phyloP scores from a whole-genome alignment of 2,888 invertebrate species.

The Osmoderma eremita region DNA sequence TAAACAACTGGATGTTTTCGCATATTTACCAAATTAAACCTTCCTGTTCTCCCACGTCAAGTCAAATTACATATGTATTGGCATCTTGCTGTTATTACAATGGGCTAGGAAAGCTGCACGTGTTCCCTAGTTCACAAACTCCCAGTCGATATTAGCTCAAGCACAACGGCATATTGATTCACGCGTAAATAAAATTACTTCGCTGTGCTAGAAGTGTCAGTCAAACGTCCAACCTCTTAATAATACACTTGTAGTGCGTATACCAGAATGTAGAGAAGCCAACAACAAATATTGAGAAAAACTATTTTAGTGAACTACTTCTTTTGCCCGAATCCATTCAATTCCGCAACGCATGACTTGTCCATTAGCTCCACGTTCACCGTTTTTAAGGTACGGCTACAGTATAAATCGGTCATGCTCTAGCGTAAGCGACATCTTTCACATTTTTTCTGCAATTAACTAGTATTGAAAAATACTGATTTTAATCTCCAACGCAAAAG shows the following conservation, averaged over 20 bases:
- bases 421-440: too few relatives aligned
- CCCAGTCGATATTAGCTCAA: not conserved
- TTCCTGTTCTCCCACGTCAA: conserved; percentile 1
- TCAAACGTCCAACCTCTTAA: not conserved
- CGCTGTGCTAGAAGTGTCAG: conserved; percentile 23
- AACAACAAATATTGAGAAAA: too few relatives aligned
- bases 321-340: too few relatives aligned
- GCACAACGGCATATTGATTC: conserved; percentile 14
- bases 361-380: too few relatives aligned
- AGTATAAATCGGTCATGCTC: too few relatives aligned
- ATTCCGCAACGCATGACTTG: too few relatives aligned
- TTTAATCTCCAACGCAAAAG: too few relatives aligned
- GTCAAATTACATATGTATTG: conserved; percentile 9
- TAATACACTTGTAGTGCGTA: not conserved
- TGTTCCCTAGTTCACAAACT: conserved; percentile 18
- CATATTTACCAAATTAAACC: conserved; percentile 9
- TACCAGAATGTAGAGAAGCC: too few relatives aligned
- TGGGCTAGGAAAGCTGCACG: conserved; percentile 1
- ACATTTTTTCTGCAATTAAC: too few relatives aligned
- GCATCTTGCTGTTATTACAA: not conserved
- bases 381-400: too few relatives aligned
- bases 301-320: too few relatives aligned
- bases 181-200: conserved; percentile 9
- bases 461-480: too few relatives aligned
- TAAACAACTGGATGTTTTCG: not conserved